Percentiles rank a stretch among this genome's conserved stretches.
These are phyloP conservation scores for Leptodactylus fuscus DNA, from an alignment of 2,113 vertebrate genomes.

Conservation along the genomic window DNA sequence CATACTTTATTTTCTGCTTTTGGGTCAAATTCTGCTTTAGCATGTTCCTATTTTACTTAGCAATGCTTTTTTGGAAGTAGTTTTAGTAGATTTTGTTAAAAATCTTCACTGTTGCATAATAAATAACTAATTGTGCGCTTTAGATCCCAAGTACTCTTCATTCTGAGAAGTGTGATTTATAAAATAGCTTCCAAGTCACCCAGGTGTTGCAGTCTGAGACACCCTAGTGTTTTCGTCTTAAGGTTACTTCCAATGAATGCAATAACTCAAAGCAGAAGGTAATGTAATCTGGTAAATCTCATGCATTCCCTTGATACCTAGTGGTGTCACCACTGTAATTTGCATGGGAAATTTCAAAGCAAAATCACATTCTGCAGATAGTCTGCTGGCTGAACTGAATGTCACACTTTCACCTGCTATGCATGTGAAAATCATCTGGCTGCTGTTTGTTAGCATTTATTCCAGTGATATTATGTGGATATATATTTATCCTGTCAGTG, in stretches of 20 bases:
- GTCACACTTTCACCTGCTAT: slow-evolving; percentile 53
- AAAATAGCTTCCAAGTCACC: slow-evolving; percentile 57
- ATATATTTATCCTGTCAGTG: slow-evolving; percentile 57
- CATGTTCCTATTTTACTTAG: slow-evolving; percentile 7
- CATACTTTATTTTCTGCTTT: background rate
- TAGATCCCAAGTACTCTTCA: slow-evolving; percentile 39
- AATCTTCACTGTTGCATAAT: slow-evolving; percentile 46
- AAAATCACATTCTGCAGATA: slow-evolving; percentile 44
- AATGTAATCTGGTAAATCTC: slow-evolving; percentile 60
- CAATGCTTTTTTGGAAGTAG: slow-evolving; percentile 17
- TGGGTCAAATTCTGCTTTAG: background rate
- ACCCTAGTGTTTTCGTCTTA: slow-evolving; percentile 55
- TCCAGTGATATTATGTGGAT: slow-evolving; percentile 32
- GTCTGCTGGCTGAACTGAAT: slow-evolving; percentile 54
- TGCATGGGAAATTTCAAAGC: slow-evolving; percentile 60
- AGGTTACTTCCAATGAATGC: slow-evolving; percentile 57
- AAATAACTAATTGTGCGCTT: slow-evolving; percentile 52
- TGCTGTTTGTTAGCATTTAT: slow-evolving; percentile 49
- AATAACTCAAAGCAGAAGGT: slow-evolving; percentile 60
- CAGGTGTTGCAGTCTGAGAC: slow-evolving; percentile 58
- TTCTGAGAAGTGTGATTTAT: slow-evolving; percentile 59
- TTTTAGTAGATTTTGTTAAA: slow-evolving; percentile 38
- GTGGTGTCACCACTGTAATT: slow-evolving; percentile 58
- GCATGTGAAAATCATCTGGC: slow-evolving; percentile 52
- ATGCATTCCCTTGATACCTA: slow-evolving; percentile 15